A percentile compares a stretch with the other conserved stretches of the same genome.
These are phyloP conservation scores for Leptinotarsa lineolata DNA, from an alignment of 1,140 invertebrate species.

Conservation along the genomic window DNA sequence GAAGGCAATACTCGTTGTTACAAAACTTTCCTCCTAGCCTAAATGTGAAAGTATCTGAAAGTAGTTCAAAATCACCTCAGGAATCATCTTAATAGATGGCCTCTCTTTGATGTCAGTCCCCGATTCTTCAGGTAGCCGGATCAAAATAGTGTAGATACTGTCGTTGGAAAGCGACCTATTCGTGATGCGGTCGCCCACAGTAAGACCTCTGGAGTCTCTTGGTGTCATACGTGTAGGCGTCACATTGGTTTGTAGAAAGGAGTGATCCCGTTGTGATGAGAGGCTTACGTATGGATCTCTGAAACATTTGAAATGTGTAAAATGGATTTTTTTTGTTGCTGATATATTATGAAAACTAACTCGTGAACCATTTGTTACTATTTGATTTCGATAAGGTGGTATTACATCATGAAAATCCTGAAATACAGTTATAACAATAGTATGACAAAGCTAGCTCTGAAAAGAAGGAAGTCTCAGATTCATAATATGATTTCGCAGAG, in stretches of 20 bases:
- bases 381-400: too few relatives aligned
- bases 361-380: too few relatives aligned
- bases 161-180: conserved; percentile 71
- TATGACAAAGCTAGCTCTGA: too few relatives aligned
- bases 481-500: too few relatives aligned
- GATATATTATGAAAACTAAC: too few relatives aligned
- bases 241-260: conserved; percentile 49
- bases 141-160: conserved; percentile 90
- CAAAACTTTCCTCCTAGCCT: too few relatives aligned
- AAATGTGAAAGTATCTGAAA: too few relatives aligned
- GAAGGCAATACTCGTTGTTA: too few relatives aligned
- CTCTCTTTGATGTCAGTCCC: conserved; percentile 57
- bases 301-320: not conserved
- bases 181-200: conserved; percentile 57
- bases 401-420: too few relatives aligned
- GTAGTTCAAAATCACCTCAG: conserved; percentile 59
- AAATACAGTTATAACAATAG: too few relatives aligned
- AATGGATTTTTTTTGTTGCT: too few relatives aligned
- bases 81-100: conserved; percentile 86
- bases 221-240: conserved; percentile 48
- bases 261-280: conserved; percentile 46
- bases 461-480: too few relatives aligned
- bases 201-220: conserved; percentile 55
- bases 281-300: conserved; percentile 59
- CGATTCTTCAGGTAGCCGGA: conserved; percentile 72